These are phyloP conservation scores for Ceyx erithaca DNA, from an alignment of 2,797 vertebrate genomes.

Conservation along the genomic window DNA sequence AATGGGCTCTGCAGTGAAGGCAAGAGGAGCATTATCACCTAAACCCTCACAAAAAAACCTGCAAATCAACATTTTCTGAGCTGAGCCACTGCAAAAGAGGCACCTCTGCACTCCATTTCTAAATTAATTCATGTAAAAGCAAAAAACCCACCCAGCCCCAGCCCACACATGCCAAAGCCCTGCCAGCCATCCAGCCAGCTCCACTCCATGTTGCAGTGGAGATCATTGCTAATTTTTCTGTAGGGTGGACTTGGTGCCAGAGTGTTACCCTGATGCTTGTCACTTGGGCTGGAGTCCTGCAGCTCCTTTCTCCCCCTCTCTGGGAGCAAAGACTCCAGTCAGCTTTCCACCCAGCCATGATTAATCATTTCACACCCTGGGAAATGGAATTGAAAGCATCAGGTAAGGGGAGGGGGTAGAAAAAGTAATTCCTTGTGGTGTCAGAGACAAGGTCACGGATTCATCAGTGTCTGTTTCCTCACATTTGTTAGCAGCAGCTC, in stretches of 20 bases:
- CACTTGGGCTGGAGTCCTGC: neutral
- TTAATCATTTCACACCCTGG: neutral
- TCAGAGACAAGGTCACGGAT: neutral
- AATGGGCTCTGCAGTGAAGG: neutral
- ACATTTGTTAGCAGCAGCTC: neutral
- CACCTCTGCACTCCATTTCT: constrained; percentile 43
- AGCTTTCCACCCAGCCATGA: neutral
- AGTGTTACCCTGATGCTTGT: neutral
- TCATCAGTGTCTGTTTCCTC: neutral
- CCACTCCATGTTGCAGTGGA: neutral
- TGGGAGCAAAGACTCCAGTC: rapidly evolving
- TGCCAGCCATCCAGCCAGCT: constrained; percentile 42
- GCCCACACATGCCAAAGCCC: constrained; percentile 24
- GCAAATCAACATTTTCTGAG: neutral
- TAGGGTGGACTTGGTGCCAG: constrained; percentile 30
- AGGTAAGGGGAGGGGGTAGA: neutral
- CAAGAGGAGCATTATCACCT: neutral
- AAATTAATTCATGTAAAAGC: constrained; percentile 58
- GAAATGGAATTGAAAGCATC: neutral
- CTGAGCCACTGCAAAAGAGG: neutral
- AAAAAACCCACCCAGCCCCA: constrained; percentile 6
- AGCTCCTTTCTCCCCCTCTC: neutral
- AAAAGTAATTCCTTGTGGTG: neutral
- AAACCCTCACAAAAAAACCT: neutral
- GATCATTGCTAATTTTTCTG: constrained; percentile 33